phyloP scores from a whole-genome alignment of 1,140 invertebrate genomes.

The Plodia interpunctella region DNA sequence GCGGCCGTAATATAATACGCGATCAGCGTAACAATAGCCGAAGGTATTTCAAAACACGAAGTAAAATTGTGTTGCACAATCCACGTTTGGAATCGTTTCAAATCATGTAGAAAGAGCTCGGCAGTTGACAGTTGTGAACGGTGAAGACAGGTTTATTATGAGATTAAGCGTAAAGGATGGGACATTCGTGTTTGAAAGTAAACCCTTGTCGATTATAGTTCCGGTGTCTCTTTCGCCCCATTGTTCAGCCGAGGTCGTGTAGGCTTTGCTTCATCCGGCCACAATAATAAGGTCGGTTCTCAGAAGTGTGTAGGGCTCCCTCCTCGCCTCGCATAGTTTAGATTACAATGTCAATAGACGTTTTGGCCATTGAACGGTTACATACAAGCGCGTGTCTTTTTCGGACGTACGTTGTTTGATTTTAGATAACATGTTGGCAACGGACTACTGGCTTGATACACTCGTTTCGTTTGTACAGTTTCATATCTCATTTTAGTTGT shows the following conservation, averaged over 20 bases:
- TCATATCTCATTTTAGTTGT: too few species aligned
- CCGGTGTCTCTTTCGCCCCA: conserved; percentile 47
- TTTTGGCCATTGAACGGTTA: conserved; percentile 35
- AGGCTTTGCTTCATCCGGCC: conserved; percentile 37
- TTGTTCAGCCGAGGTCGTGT: conserved; percentile 34
- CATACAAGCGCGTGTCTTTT: conserved; percentile 17
- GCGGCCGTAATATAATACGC: conserved; percentile 24
- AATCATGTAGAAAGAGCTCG: conserved; percentile 1
- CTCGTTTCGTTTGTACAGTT: too few species aligned
- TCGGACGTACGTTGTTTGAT: conserved; percentile 16
- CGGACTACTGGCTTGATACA: too few species aligned
- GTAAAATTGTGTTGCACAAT: conserved; percentile 17
- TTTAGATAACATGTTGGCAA: conserved; percentile 23
- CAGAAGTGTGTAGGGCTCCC: conserved; percentile 30
- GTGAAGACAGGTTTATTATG: conserved; percentile 21
- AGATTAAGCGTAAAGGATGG: conserved; percentile 27
- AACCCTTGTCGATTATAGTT: conserved; percentile 54
- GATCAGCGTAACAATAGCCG: conserved; percentile 21
- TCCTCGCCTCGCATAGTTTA: conserved; percentile 31
- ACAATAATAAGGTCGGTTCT: conserved; percentile 37
- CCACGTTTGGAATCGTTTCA: conserved; percentile 10
- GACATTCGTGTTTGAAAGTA: conserved; percentile 38
- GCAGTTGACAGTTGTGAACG: conserved; percentile 9
- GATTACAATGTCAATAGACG: conserved; percentile 54
- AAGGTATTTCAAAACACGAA: conserved; percentile 19